A percentile compares a stretch with the other conserved stretches of the same genome.
These are phyloP conservation scores for Pachyrhynchus sulphureomaculatus DNA, from an alignment of 1,140 invertebrate species.

Conservation along the genomic window DNA sequence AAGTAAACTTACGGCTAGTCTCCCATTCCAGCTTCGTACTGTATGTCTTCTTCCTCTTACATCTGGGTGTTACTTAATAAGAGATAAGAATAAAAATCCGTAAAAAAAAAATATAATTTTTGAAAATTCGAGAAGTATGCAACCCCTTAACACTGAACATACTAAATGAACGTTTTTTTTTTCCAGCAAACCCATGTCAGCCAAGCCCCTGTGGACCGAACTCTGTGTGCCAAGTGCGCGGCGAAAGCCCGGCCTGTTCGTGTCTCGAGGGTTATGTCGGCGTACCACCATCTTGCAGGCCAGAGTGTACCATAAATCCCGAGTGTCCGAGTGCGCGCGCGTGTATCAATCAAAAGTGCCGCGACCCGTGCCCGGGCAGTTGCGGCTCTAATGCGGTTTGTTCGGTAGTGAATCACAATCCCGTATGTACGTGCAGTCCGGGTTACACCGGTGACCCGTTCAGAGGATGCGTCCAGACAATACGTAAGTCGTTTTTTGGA, in stretches of 20 bases:
- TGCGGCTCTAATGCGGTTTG: slow-evolving; percentile 83
- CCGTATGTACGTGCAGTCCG: slow-evolving; percentile 75
- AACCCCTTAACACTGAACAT: no score
- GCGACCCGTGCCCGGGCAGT: slow-evolving; percentile 81
- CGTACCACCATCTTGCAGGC: slow-evolving; percentile 76
- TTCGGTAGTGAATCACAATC: slow-evolving; percentile 77
- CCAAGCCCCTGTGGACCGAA: slow-evolving; percentile 82
- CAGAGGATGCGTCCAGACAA: slow-evolving; percentile 65
- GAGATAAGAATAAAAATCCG: no score
- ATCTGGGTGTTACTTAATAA: no score
- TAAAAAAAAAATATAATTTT: no score
- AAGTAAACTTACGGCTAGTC: no score
- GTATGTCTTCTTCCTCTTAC: no score
- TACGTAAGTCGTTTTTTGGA: slow-evolving; percentile 56
- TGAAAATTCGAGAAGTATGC: no score
- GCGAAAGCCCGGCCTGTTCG: slow-evolving; percentile 74
- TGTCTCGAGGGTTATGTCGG: slow-evolving; percentile 77
- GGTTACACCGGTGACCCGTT: slow-evolving; percentile 84
- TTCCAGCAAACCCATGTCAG: slow-evolving; percentile 67
- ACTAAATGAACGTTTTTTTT: slow-evolving; percentile 27
- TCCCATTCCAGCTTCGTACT: no score
- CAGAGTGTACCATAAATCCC: slow-evolving; percentile 79
- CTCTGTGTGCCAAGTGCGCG: slow-evolving; percentile 71
- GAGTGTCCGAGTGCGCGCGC: slow-evolving; percentile 77
- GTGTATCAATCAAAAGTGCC: slow-evolving; percentile 79